Conservation (phyloP, 2,797 vertebrate species). For the Bryconaethiops microstoma region DNA sequence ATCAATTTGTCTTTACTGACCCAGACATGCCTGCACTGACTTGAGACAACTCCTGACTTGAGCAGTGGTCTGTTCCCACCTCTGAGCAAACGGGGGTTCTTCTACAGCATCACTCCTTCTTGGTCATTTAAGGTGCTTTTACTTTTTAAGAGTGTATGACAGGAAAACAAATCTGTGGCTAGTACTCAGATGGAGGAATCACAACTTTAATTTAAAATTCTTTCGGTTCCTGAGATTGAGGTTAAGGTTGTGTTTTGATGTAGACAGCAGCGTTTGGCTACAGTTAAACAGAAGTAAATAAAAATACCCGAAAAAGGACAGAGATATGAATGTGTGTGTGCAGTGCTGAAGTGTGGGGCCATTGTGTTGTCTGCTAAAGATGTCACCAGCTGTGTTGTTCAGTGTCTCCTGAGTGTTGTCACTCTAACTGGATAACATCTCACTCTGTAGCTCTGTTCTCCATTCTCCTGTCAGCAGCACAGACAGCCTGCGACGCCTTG, state of each 20-base stretch:
- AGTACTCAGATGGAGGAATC: background rate
- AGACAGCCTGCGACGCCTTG: constrained; percentile 27
- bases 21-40: no score
- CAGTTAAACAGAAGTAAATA: background rate
- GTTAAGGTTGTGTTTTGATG: background rate
- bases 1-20: no score
- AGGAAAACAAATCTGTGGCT: no score
- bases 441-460: constrained; percentile 29
- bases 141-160: no score
- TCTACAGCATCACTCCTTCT: no score
- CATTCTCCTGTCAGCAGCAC: constrained; percentile 15
- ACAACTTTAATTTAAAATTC: background rate
- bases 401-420: constrained; percentile 37
- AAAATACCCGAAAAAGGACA: background rate
- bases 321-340: constrained; percentile 4
- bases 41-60: no score
- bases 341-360: constrained; percentile 34
- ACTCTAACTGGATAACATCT: constrained; percentile 46
- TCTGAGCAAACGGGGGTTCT: no score
- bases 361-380: constrained; percentile 33
- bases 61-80: no score
- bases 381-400: constrained; percentile 34
- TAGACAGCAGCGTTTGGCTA: background rate
- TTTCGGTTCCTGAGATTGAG: background rate
- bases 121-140: no score